Conservation (phyloP, 2,113 vertebrate genomes). For the Nestor notabilis region DNA sequence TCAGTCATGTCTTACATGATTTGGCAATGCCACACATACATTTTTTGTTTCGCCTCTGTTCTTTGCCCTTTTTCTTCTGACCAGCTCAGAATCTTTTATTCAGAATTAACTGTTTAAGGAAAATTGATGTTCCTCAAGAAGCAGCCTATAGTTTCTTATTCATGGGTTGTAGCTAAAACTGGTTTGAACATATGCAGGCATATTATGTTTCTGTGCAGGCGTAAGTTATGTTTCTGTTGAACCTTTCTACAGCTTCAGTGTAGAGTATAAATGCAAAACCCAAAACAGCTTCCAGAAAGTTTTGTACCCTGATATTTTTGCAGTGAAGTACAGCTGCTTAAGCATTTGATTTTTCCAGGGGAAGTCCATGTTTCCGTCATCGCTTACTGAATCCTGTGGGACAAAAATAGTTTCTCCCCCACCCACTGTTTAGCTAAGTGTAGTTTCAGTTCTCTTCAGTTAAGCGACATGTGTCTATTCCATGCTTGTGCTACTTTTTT, state of each 20-base stretch:
- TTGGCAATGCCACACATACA: not conserved
- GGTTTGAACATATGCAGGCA: not conserved
- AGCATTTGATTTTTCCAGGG: slow-evolving; percentile 58
- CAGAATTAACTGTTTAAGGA: not conserved
- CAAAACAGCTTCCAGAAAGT: not conserved
- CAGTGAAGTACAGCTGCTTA: slow-evolving; percentile 18
- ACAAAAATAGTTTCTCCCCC: slow-evolving; percentile 61
- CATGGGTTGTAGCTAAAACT: not conserved
- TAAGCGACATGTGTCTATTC: not conserved
- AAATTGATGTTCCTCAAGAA: not conserved
- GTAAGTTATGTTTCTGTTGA: not conserved
- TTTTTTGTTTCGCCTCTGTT: not conserved
- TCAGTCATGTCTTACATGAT: not conserved
- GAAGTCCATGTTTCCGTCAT: slow-evolving; percentile 64
- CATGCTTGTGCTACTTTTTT: slow-evolving; percentile 20
- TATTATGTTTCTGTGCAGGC: not conserved
- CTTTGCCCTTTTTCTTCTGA: not conserved
- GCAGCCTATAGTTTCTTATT: not conserved
- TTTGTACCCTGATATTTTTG: slow-evolving; percentile 24
- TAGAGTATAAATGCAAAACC: not conserved
- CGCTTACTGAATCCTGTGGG: slow-evolving; percentile 52
- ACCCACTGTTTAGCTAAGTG: slow-evolving; percentile 49
- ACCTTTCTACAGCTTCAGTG: not conserved
- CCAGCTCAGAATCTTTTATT: not conserved
- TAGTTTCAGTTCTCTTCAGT: slow-evolving; percentile 55